A percentile compares a stretch with the other conserved stretches of the same genome.
Conservation (phyloP, 64 coral and sea anemone species). For the Pocillopora verrucosa region DNA sequence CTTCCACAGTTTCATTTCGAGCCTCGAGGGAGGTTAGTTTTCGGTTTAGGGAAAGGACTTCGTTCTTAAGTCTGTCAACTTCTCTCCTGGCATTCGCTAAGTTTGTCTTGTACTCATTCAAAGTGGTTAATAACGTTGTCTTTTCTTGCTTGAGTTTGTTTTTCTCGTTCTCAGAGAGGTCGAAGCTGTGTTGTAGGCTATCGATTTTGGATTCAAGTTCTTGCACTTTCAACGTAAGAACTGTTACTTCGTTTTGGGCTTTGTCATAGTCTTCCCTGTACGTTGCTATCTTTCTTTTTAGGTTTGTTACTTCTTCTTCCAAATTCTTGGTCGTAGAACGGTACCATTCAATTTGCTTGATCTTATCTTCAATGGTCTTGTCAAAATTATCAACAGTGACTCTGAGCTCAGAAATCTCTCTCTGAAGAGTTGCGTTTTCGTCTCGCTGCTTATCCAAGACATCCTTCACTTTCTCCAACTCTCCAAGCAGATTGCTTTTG, state of each 20-base stretch:
- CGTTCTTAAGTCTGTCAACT: slow-evolving; percentile 84
- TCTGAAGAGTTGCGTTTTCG: slow-evolving; percentile 58
- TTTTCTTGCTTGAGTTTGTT: slow-evolving; percentile 88
- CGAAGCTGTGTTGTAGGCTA: slow-evolving; percentile 65
- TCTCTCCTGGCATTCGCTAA: slow-evolving; percentile 81
- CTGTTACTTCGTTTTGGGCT: slow-evolving; percentile 67
- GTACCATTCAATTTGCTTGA: slow-evolving; percentile 92
- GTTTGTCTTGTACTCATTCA: slow-evolving; percentile 86
- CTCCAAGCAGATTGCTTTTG: slow-evolving; percentile 58
- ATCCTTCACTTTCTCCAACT: slow-evolving; percentile 62
- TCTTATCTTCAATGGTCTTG: slow-evolving; percentile 59
- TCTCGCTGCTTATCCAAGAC: slow-evolving; percentile 75
- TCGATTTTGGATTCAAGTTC: slow-evolving; percentile 78
- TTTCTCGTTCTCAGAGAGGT: slow-evolving; percentile 78
- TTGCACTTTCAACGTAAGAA: slow-evolving; percentile 67
- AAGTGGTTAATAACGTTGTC: slow-evolving; percentile 37
- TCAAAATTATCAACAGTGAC: slow-evolving; percentile 63
- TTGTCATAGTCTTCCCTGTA: slow-evolving; percentile 80
- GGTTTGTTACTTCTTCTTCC: slow-evolving; percentile 78
- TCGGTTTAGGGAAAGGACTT: slow-evolving; percentile 74
- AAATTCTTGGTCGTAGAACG: slow-evolving; percentile 50
- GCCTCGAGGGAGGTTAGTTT: slow-evolving; percentile 75
- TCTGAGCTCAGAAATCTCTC: slow-evolving; percentile 66
- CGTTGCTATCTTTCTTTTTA: slow-evolving; percentile 66
- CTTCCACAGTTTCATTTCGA: slow-evolving; percentile 68